Evolutionary conservation across 2,113 vertebrate genomes (phyloP).

Genomic region (Athene cunicularia): DNA sequence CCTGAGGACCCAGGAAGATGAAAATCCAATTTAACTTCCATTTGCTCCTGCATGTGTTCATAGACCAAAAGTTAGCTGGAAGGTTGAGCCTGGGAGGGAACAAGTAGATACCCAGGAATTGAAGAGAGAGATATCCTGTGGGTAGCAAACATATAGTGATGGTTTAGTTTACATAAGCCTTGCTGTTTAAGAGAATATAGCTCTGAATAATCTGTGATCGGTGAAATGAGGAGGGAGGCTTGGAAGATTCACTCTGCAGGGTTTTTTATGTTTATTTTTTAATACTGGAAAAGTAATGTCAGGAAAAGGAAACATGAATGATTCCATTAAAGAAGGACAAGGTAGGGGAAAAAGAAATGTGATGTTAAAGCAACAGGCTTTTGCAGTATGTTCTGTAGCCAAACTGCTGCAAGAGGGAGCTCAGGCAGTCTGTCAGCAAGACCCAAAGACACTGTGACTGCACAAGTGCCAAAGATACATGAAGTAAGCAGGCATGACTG

Average conservation of each 20-base stretch:
- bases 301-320: neutral
- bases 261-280: neutral
- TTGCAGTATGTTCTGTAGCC: neutral
- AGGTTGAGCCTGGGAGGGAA: neutral
- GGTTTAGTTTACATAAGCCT: neutral
- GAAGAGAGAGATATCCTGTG: neutral
- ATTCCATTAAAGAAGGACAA: neutral
- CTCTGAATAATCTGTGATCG: neutral
- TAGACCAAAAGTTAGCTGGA: neutral
- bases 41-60: neutral
- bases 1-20: neutral
- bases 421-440: neutral
- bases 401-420: neutral
- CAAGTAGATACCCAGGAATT: neutral
- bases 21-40: neutral
- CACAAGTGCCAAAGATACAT: neutral
- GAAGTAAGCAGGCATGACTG: neutral
- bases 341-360: neutral
- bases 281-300: neutral
- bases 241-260: neutral
- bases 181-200: neutral
- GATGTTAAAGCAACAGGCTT: neutral
- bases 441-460: neutral
- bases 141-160: neutral
- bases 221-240: neutral